Base-by-base conservation (phyloP, 2,888 invertebrate genomes). In the Epirrhoe tristata region DNA sequence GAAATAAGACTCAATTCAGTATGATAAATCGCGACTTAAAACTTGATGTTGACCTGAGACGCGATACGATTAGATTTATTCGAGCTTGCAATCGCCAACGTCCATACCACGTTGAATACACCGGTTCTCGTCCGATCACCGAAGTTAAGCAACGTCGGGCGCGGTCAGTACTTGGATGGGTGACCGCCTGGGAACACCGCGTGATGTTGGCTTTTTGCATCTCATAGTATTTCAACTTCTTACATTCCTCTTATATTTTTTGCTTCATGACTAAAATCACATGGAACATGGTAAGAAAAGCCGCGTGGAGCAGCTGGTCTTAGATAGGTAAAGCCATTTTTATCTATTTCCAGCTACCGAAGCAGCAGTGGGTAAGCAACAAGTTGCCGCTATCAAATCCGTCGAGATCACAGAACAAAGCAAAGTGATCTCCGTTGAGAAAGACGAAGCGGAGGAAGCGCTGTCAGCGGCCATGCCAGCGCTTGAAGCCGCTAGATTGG, bases 401-500 rank as follows among this genome's bases (percentile, higher is more conserved):
- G 94, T 92, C 5, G 97, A 98, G 87, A 97, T 98, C 62, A 97
- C 96, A 73, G 96, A 96, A 68, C 97, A 98, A 82, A 96, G 96
- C 72, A 95, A 95, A 73, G 94, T 97, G 31, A 98, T 98, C 73
- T 94, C 94, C 1, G 95, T 95, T 12, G 98, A 98, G 85, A 97
- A 98, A 85, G 94, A 94, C 0, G 98, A 98, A 54, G 98, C 98
- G 0, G 97, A 97, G 82, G 96, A 95, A 73, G 96, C 95, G 0
- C 87, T 98, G 57, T 95, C 95, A 0, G 97, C 96, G 50, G 98
- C 98, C 0, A 87, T 98, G 82, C 98, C 98, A 0, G 98, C 96
- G 0, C 89, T 98, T 0, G 97, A 98, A 79, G 95, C 95, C 8
- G 98, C 98, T 0, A 94, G 97, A 66, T 80, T 95, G 12, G 98